Conservation (phyloP, 2,113 vertebrate genomes). For the Corynorhinus townsendii region DNA sequence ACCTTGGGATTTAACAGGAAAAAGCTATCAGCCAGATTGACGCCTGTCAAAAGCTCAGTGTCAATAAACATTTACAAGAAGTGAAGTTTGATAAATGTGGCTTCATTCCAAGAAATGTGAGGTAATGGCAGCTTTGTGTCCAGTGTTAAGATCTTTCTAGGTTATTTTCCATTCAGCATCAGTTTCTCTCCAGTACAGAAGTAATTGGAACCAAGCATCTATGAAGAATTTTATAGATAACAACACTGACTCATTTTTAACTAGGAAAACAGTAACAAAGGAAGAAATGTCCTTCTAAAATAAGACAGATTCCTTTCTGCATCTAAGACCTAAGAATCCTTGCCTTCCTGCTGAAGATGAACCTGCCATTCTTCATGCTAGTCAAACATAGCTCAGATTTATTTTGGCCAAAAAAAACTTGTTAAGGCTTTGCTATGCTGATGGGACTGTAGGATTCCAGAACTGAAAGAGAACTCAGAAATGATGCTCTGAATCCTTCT, state of each 20-base stretch:
- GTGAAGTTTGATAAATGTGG: conserved; percentile 27
- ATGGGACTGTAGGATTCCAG: background rate
- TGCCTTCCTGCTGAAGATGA: conserved; percentile 10
- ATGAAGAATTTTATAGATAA: conserved; percentile 28
- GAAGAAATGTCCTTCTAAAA: background rate
- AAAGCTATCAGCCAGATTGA: conserved; percentile 43
- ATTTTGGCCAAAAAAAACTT: conserved; percentile 29
- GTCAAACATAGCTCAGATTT: background rate
- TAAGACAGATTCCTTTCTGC: background rate
- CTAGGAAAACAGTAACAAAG: background rate
- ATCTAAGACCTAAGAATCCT: background rate
- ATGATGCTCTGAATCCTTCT: background rate
- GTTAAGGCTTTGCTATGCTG: background rate
- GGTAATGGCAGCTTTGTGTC: conserved; percentile 5
- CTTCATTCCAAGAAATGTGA: background rate
- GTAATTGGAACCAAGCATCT: background rate
- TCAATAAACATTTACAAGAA: conserved; percentile 47
- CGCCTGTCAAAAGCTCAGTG: conserved; percentile 15
- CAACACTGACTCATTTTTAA: background rate
- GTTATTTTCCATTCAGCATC: background rate
- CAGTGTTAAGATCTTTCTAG: background rate
- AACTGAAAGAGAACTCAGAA: background rate
- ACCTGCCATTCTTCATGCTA: background rate
- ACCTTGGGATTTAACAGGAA: conserved; percentile 44
- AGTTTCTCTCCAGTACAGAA: background rate